A percentile compares a stretch with the other conserved stretches of the same genome.
phyloP scores from a whole-genome alignment of 1,140 invertebrate genomes.

The Polypedilum pembai region DNA sequence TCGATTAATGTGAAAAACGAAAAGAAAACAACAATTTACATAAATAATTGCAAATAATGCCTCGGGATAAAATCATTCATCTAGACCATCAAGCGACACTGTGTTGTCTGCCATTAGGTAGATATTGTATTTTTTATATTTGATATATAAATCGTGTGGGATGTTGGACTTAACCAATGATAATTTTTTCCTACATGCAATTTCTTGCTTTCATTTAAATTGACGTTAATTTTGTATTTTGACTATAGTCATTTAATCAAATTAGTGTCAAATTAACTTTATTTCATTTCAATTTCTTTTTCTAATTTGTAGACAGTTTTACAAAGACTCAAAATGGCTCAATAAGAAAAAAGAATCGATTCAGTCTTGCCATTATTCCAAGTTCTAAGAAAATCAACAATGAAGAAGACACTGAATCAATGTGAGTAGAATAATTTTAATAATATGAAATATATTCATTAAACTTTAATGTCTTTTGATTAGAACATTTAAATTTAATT shows the following conservation, averaged over 20 bases:
- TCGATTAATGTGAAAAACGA: no score
- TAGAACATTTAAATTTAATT: no score
- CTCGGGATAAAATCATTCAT: background rate
- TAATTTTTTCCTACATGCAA: no score
- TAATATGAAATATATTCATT: no score
- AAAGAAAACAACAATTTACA: no score
- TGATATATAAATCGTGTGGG: no score
- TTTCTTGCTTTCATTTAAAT: no score
- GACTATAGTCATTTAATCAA: no score
- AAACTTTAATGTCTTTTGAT: no score
- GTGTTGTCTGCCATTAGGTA: background rate
- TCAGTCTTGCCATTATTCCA: background rate
- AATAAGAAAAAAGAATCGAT: background rate
- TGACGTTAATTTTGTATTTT: no score
- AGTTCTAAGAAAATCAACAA: background rate
- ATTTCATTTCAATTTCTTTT: background rate
- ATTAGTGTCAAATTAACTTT: background rate
- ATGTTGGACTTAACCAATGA: no score
- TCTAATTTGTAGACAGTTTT: background rate
- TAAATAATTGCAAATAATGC: background rate
- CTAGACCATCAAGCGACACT: background rate
- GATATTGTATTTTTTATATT: background rate
- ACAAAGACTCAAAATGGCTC: background rate
- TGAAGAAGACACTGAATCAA: background rate
- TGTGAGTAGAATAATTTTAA: background rate